Evolutionary conservation across 1,140 invertebrate genomes (phyloP), one percentile per base, ranked within the genome.

Genomic region (Limonius californicus): DNA sequence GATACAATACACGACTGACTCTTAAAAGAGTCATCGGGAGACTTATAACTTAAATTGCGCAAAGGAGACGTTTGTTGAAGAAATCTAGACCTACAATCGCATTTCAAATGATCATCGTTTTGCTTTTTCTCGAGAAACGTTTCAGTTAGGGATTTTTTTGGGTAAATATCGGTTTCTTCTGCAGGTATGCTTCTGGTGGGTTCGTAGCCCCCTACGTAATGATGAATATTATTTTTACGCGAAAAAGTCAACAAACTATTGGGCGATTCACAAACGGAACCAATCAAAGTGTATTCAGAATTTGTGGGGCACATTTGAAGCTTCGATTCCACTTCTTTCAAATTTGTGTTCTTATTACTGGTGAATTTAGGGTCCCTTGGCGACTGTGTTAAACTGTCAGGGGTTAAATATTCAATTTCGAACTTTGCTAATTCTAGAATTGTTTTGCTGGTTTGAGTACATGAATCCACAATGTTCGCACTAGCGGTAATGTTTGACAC

Each of bases 51-150:
- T n/a, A 67, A 55, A 12, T 67, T 64, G 30, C 62, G 55, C 30
- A 67, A 58, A 16, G 65, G 65, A 3, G 65, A 67, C 2, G 62
- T 64, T 59, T 67, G 65, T 53, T 64, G 65, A 14, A 67, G 42
- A 55, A 67, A 65, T 14, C 35, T 53, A 0, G 65, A 64, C 53
- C 63, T 55, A 12, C 42, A 53, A 0, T 27, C 3, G 9, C 23
- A 27, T 9, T 3, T 27, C 9, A 9, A 9, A 4, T 27, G 3
- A 4, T 4, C 9, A 27, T 27, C 53, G 30, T 11, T 61, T 55
- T 39, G 35, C 18, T 19, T 50, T 14, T 50, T 27, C 27, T 47
- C 19, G 4, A 65, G 50, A 39, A 65, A 65, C 9, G 47, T 21
- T 43, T 65, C 61, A 0, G 62, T 66, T 18, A 66, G 21, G 21